Evolutionary conservation across 2,113 vertebrate species (phyloP).

Genomic region (Triplophysa dalaica): DNA sequence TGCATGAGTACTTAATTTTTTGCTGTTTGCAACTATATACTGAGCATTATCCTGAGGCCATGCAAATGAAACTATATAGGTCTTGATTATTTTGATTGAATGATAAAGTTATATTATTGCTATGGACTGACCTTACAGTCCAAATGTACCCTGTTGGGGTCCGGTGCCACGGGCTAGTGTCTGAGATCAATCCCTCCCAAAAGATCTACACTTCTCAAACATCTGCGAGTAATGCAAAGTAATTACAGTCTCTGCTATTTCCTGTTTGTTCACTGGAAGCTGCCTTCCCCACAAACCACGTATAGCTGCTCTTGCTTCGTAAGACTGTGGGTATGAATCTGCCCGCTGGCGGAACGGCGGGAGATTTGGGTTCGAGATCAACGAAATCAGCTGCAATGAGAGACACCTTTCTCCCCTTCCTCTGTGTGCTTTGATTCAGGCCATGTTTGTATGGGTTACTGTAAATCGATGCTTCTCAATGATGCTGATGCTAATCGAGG

Average conservation of each 20-base stretch:
- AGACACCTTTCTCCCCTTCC: conserved; percentile 26
- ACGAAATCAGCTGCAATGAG: conserved; percentile 28
- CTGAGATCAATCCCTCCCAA: conserved; percentile 20
- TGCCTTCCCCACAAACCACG: conserved; percentile 38
- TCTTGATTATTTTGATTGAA: conserved; percentile 49
- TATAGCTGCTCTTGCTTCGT: conserved; percentile 23
- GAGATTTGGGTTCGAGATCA: neutral
- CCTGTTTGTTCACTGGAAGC: conserved; percentile 52
- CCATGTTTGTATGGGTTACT: conserved; percentile 57
- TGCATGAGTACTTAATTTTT: conserved; percentile 47
- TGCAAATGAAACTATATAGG: conserved; percentile 53
- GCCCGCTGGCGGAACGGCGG: neutral
- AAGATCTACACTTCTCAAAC: conserved; percentile 41
- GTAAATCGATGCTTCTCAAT: conserved; percentile 59
- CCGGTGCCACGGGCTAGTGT: neutral
- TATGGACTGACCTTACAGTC: conserved; percentile 30
- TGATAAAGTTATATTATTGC: conserved; percentile 44
- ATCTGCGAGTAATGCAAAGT: conserved; percentile 53
- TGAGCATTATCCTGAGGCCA: conserved; percentile 48
- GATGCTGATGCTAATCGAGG: conserved; percentile 60
- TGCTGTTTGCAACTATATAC: conserved; percentile 49
- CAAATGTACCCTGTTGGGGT: conserved; percentile 20
- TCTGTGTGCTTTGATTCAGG: conserved; percentile 51
- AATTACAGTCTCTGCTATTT: conserved; percentile 50
- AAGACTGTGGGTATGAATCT: conserved; percentile 26